Evolutionary conservation across 1,140 invertebrate species (phyloP).

Genomic region (Oryctes rhinoceros): DNA sequence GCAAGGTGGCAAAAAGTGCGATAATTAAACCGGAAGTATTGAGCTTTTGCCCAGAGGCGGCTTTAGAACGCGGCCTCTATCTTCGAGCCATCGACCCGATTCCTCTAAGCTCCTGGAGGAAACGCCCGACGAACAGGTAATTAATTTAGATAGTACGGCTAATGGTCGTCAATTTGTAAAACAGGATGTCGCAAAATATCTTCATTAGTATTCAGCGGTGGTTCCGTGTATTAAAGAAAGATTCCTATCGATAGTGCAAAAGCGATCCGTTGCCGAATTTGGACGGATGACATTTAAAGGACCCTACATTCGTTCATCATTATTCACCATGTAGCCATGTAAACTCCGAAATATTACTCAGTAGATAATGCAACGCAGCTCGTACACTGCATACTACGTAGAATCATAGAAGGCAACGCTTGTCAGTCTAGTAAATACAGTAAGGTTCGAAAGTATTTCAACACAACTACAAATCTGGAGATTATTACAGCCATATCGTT

Average conservation of each 20-base stretch:
- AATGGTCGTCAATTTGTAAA: slow-evolving; percentile 34
- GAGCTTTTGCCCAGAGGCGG: neutral
- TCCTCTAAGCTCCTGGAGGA: slow-evolving; percentile 4
- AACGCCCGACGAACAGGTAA: slow-evolving; percentile 8
- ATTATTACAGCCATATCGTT: too few relatives aligned
- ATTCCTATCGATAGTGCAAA: neutral
- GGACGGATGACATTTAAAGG: neutral
- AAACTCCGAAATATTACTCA: too few relatives aligned
- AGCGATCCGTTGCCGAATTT: neutral
- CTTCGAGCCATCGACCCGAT: neutral
- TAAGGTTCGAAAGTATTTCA: too few relatives aligned
- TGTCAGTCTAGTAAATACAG: too few relatives aligned
- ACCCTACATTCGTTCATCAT: too few relatives aligned
- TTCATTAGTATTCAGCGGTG: slow-evolving; percentile 5
- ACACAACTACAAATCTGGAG: too few relatives aligned
- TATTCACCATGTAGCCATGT: too few relatives aligned
- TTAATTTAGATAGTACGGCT: slow-evolving; percentile 10
- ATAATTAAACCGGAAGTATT: slow-evolving; percentile 8
- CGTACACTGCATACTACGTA: too few relatives aligned
- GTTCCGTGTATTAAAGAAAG: neutral
- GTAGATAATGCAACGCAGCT: too few relatives aligned
- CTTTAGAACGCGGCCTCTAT: neutral
- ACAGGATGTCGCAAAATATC: slow-evolving; percentile 24
- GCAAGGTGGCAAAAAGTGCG: slow-evolving; percentile 10
- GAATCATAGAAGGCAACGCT: too few relatives aligned